A percentile compares a stretch with the other conserved stretches of the same genome.
phyloP scores from a whole-genome alignment of 2,113 vertebrate genomes.

The Peromyscus leucopus region DNA sequence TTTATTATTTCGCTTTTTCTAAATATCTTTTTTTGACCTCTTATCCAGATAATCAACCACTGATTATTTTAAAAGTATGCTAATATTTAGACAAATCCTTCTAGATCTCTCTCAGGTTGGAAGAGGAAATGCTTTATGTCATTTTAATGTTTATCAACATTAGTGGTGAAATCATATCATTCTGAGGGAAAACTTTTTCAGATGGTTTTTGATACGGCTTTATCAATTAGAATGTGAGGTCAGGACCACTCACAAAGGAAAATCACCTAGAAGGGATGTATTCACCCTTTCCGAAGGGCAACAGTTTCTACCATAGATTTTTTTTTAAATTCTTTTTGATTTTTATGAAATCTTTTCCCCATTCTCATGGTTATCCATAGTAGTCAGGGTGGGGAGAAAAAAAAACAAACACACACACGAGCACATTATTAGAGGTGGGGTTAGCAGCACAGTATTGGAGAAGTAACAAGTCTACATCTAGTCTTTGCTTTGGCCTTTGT shows the following conservation, averaged over 20 bases:
- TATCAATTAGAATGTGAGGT: slow-evolving; percentile 10
- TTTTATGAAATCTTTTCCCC: not conserved
- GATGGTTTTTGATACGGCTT: slow-evolving; percentile 60
- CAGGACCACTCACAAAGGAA: not conserved
- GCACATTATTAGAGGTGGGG: not conserved
- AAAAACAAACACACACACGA: not conserved
- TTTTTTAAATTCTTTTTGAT: not conserved
- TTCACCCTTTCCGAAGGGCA: not conserved
- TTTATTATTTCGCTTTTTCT: slow-evolving; percentile 34
- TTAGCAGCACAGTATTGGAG: not conserved
- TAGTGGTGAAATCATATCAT: slow-evolving; percentile 71
- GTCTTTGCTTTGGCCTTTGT: slow-evolving; percentile 6
- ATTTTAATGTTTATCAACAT: slow-evolving; percentile 81
- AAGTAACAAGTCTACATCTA: not conserved
- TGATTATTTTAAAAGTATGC: slow-evolving; percentile 76
- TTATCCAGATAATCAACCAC: slow-evolving; percentile 73
- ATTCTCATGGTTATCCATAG: slow-evolving; percentile 22
- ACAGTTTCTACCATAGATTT: not conserved
- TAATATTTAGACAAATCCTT: slow-evolving; percentile 82
- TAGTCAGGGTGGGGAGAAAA: not conserved
- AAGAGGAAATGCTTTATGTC: slow-evolving; percentile 77
- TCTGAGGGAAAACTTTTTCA: slow-evolving; percentile 68
- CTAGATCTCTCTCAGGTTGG: slow-evolving; percentile 70
- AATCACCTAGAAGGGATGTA: not conserved
- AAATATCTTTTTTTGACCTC: slow-evolving; percentile 62